A percentile compares a stretch with the other conserved stretches of the same genome.
phyloP scores from a whole-genome alignment of 2,797 vertebrate genomes.

The Sebastes diaconus region DNA sequence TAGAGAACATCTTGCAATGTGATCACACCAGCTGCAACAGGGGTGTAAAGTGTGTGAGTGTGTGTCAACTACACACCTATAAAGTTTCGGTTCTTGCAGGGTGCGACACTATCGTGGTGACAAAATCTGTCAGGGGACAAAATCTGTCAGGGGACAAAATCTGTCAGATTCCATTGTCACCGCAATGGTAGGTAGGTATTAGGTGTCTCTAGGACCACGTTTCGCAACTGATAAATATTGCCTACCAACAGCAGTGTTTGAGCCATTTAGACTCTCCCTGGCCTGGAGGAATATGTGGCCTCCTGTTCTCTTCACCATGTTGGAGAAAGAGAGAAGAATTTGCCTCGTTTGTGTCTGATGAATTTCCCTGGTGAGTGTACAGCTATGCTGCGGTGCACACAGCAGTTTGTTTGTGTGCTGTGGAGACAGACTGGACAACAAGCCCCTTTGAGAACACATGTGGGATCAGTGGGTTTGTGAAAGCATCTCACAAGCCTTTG shows the following conservation, averaged over 20 bases:
- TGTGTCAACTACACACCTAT: too few relatives aligned
- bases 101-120: too few relatives aligned
- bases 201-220: not conserved
- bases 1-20: not conserved
- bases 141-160: too few relatives aligned
- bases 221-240: not conserved
- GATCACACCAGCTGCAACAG: too few relatives aligned
- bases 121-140: too few relatives aligned
- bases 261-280: not conserved
- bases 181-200: not conserved
- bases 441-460: slow-evolving; percentile 22
- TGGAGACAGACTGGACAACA: slow-evolving; percentile 14
- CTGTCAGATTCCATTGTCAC: too few relatives aligned
- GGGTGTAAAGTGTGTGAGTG: too few relatives aligned
- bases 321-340: not conserved
- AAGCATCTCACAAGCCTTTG: slow-evolving; percentile 17
- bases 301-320: not conserved
- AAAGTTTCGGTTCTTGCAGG: too few relatives aligned
- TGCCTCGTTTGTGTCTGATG: slow-evolving; percentile 5
- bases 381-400: slow-evolving; percentile 31
- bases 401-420: slow-evolving; percentile 17
- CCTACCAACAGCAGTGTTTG: not conserved
- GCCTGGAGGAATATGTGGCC: not conserved
- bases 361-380: slow-evolving; percentile 9
- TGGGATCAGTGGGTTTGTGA: slow-evolving; percentile 28